phyloP scores from a whole-genome alignment of 2,888 invertebrate species.

The Diploptera punctata region DNA sequence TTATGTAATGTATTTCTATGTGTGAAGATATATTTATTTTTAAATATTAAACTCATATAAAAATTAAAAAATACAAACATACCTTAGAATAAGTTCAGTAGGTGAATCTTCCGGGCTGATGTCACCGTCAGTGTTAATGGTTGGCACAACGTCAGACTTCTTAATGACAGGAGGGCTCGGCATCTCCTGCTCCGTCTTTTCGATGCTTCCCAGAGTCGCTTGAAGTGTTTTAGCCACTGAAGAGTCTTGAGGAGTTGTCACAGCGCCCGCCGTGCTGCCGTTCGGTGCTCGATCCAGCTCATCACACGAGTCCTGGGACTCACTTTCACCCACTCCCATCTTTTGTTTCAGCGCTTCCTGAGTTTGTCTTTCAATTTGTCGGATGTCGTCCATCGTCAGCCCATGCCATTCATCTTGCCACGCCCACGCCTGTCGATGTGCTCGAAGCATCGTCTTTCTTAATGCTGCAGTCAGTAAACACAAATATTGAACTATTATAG shows the following conservation, averaged over 20 bases:
- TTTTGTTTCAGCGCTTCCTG: slow-evolving; percentile 89
- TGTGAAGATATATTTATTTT: too few species aligned
- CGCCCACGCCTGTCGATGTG: slow-evolving; percentile 98
- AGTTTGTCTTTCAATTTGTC: slow-evolving; percentile 93
- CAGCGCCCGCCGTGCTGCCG: slow-evolving; percentile 42
- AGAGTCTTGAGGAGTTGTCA: slow-evolving; percentile 63
- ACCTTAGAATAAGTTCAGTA: slow-evolving; percentile 59
- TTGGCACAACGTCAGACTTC: slow-evolving; percentile 57
- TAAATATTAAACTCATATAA: too few species aligned
- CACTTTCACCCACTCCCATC: slow-evolving; percentile 71
- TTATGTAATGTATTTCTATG: too few species aligned
- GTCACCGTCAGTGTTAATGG: slow-evolving; percentile 59
- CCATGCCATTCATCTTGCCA: slow-evolving; percentile 99
- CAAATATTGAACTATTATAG: too few species aligned
- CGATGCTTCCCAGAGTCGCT: slow-evolving; percentile 77
- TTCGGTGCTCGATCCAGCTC: slow-evolving; percentile 1
- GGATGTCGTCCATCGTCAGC: slow-evolving; percentile 94
- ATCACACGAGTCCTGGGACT: slow-evolving; percentile 51
- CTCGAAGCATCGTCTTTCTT: slow-evolving; percentile 96
- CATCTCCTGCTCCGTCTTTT: slow-evolving; percentile 71
- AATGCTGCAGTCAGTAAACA: too few species aligned
- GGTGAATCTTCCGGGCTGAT: slow-evolving; percentile 67
- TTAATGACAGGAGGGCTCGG: slow-evolving; percentile 65
- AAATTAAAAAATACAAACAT: too few species aligned
- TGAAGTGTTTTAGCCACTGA: slow-evolving; percentile 61